Evolutionary conservation across 1,140 invertebrate species (phyloP).

Genomic region (Leguminivora glycinivorella): DNA sequence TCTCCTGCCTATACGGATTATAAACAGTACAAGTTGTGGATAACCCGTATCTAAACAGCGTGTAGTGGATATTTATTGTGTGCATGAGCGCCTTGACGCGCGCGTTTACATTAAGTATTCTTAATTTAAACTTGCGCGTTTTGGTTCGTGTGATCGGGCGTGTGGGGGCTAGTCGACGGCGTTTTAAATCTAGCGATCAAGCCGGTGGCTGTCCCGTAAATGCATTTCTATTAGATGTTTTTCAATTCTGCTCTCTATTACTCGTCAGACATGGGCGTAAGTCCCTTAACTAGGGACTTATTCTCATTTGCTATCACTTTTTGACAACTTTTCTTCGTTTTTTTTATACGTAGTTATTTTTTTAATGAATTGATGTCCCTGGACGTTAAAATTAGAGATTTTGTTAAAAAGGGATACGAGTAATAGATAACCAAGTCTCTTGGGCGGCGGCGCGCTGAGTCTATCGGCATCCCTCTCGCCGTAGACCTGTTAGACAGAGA

Average conservation of each 20-base stretch:
- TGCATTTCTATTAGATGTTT: constrained; percentile 26
- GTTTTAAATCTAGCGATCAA: constrained; percentile 24
- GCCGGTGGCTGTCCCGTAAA: neutral
- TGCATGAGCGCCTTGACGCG: neutral
- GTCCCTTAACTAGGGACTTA: constrained; percentile 31
- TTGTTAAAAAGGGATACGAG: neutral
- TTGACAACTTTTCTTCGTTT: constrained; percentile 69
- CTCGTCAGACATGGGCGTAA: neutral
- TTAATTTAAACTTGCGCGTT: constrained; percentile 11
- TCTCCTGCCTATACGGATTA: constrained; percentile 21
- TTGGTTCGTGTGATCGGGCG: neutral
- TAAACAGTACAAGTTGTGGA: constrained; percentile 8
- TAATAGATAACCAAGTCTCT: constrained; percentile 6
- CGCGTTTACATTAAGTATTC: neutral
- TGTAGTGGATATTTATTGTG: constrained; percentile 28
- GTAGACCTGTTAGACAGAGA: constrained; percentile 6
- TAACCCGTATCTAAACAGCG: constrained; percentile 12
- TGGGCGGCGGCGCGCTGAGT: neutral
- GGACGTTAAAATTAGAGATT: neutral
- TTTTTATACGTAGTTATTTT: constrained; percentile 64
- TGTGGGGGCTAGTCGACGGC: neutral
- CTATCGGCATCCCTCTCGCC: neutral
- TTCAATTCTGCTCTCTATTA: constrained; percentile 11
- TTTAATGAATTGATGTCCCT: constrained; percentile 37
- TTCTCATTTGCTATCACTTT: constrained; percentile 52